Evolutionary conservation across 1,140 invertebrate genomes (phyloP), one percentile per base, ranked within the genome.

Genomic region (Acromyrmex charruanus): DNA sequence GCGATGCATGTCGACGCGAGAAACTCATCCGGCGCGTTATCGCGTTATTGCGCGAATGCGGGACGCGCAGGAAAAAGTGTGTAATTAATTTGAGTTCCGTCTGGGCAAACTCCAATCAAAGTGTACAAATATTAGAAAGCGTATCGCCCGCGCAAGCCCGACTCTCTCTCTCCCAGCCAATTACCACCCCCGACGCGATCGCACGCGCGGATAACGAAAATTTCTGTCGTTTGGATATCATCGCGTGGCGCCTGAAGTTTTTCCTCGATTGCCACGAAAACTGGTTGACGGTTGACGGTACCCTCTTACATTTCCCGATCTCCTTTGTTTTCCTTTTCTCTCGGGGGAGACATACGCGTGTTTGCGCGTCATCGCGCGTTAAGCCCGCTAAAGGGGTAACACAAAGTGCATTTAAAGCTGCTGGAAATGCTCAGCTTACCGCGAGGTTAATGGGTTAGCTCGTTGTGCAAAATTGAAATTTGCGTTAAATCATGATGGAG

Each of bases 61-160:
- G 89, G 86, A 85, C 75, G 77, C 77, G 81, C 77, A 58, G 58
- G 84, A 91, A 91, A 91, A 92, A 91, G 28, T 74, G 66, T 92
- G 85, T 89, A 92, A 90, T 92, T 89, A 92, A 92, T 92, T 91
- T 87, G 79, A 89, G 58, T 72, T 49, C 74, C 86, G 91, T 91
- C 91, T 91, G 92, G 84, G 86, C 82, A 92, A 91, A 92, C 88
- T 92, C 90, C 90, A 92, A 92, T 92, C 92, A 92, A 90, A 92
- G 89, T 77, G 91, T 88, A 86, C 92, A 92, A 92, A 92, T 92
- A 92, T 91, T 91, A 92, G 92, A 90, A 91, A 92, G 90, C 91
- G 86, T 92, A 92, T 92, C 90, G 88, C 58, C 53, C 49, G 55
- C 79, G 55, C 77, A 31, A 58, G 21, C 65, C 21, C 51, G 18